A percentile compares a stretch with the other conserved stretches of the same genome.
phyloP scores from a whole-genome alignment of 2,113 vertebrate species.

The Eubucco bourcierii region DNA sequence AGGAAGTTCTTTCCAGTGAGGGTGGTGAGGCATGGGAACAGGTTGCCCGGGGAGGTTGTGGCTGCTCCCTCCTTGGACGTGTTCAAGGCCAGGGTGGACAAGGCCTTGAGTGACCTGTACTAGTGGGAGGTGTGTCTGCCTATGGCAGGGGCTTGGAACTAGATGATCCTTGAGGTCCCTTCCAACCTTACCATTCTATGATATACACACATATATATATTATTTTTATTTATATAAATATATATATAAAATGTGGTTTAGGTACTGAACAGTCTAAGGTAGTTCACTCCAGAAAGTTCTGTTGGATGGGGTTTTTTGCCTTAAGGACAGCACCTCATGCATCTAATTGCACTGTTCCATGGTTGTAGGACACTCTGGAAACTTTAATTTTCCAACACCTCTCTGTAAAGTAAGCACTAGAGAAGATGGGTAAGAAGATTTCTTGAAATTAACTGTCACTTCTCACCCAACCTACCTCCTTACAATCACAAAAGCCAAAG shows the following conservation, averaged over 20 bases:
- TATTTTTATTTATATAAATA: neutral
- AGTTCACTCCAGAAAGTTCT: neutral
- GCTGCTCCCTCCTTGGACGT: too few species aligned
- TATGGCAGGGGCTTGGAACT: too few species aligned
- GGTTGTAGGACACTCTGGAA: neutral
- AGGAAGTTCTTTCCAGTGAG: too few species aligned
- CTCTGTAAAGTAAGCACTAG: neutral
- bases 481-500: neutral
- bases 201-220: neutral
- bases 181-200: too few species aligned
- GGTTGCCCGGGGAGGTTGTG: too few species aligned
- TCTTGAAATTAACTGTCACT: neutral
- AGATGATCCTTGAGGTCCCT: too few species aligned
- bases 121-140: too few species aligned
- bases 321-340: neutral
- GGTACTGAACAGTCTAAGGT: neutral
- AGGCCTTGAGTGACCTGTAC: too few species aligned
- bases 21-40: too few species aligned
- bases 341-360: neutral
- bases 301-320: neutral
- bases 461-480: neutral
- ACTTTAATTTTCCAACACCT: neutral
- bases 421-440: neutral
- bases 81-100: too few species aligned
- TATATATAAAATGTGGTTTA: neutral